phyloP scores from a whole-genome alignment of 2,888 invertebrate species.

The Monopis laevigella region DNA sequence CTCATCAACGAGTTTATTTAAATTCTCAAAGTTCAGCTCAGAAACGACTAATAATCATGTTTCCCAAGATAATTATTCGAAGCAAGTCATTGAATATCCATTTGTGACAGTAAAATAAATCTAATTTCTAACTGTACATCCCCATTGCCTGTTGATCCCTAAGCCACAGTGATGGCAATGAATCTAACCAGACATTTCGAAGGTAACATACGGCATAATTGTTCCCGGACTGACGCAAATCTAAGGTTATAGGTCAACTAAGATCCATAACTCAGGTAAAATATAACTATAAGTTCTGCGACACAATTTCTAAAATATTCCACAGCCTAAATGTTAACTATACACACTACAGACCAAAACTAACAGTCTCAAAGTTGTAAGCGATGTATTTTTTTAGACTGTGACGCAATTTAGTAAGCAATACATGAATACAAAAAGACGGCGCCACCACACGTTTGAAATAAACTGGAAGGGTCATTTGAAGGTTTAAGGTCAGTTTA shows the following conservation, averaged over 20 bases:
- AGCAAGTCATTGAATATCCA: too few species aligned
- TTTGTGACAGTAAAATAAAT: too few species aligned
- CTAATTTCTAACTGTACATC: slow-evolving; percentile 6
- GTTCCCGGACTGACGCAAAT: slow-evolving; percentile 54
- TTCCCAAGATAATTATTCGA: too few species aligned
- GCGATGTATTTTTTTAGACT: slow-evolving; percentile 13
- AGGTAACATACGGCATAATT: slow-evolving; percentile 47
- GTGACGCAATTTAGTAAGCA: slow-evolving; percentile 12
- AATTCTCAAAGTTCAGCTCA: too few species aligned
- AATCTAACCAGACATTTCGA: slow-evolving; percentile 25
- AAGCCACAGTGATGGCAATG: slow-evolving; percentile 10
- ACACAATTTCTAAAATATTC: slow-evolving; percentile 25
- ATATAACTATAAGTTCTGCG: slow-evolving; percentile 19
- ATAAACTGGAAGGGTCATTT: slow-evolving; percentile 42
- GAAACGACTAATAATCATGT: too few species aligned
- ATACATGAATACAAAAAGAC: slow-evolving; percentile 4
- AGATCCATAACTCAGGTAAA: slow-evolving; percentile 46
- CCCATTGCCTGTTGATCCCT: background rate
- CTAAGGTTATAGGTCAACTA: slow-evolving; percentile 43
- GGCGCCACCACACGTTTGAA: slow-evolving; percentile 41
- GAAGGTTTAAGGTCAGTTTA: slow-evolving; percentile 29
- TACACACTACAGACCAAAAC: slow-evolving; percentile 12
- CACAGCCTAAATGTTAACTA: slow-evolving; percentile 24
- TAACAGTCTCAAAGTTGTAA: slow-evolving; percentile 20
- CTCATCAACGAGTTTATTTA: too few species aligned